Base-by-base conservation (phyloP, 2,888 invertebrate species). In the Eupsilia transversa region DNA sequence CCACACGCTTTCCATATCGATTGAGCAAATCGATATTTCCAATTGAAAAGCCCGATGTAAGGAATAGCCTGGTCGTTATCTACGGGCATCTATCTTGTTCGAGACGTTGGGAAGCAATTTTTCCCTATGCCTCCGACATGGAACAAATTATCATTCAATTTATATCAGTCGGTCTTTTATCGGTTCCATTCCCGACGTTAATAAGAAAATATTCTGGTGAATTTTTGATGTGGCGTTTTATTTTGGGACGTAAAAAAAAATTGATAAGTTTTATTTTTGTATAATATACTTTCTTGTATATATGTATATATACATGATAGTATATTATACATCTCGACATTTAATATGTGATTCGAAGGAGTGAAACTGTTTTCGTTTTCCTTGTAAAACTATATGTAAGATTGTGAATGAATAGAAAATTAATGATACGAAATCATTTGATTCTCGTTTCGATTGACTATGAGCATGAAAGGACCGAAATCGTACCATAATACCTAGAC, bases 101-200 rank as follows among this genome's bases (percentile, higher is more conserved):
- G 88, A 87, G 84, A 87, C 85, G 87, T 81, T 85, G 79, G 85
- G 86, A 86, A 87, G 84, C 91, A 89, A 93, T 93, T 94, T 93
- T 93, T 94, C 93, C 91, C 91, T 89, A 91, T 90, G 91, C 87
- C 87, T 87, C 86, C 78, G 89, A 91, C 91, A 90, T 83, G 84
- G 89, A 93, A 93, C 94, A 94, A 94, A 94, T 94, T 93, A 91
- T 90, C 91, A 93, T 93, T 93, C 93, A 92, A 94, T 94, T 93
- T 92, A 92, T 94, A 92, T 92, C 89, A 86, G 87, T 89, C 88
- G 86, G 89, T 89, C 89, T 90, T 91, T 92, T 91, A 92, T 93
- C 91, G 89, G 89, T 90, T 91, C 84, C 85, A 90, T 89, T 89
- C 86, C 83, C 79, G 88, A 90, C 87, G 84, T 88, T 87, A 87